Percentiles rank a stretch among this genome's conserved stretches.
Evolutionary conservation across 2,797 vertebrate species (phyloP).

Genomic region (Schizopygopsis pylzovi): DNA sequence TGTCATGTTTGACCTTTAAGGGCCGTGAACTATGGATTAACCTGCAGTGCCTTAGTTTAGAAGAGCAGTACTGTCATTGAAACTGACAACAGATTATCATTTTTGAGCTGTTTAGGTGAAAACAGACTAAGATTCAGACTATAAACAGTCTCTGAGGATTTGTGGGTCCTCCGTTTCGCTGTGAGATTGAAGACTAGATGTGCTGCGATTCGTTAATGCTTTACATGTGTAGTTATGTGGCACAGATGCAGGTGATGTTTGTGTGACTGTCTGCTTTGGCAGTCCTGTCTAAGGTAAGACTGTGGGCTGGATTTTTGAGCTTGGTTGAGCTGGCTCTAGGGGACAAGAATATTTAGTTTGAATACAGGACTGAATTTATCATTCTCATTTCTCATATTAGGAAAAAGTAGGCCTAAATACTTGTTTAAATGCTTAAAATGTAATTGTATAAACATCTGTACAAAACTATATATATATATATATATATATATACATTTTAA

Average conservation of each 20-base stretch:
- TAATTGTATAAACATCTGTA: too few relatives aligned
- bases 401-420: too few relatives aligned
- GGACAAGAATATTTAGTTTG: neutral
- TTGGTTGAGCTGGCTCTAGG: neutral
- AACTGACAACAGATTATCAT: slow-evolving; percentile 58
- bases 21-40: neutral
- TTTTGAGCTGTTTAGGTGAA: slow-evolving; percentile 63
- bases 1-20: slow-evolving; percentile 50
- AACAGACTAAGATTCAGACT: slow-evolving; percentile 66
- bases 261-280: neutral
- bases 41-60: neutral
- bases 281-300: neutral
- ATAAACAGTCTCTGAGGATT: slow-evolving; percentile 27
- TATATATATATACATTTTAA: too few relatives aligned
- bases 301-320: neutral
- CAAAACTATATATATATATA: neutral
- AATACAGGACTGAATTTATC: neutral
- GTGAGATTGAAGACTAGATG: neutral
- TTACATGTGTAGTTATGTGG: too few relatives aligned
- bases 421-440: too few relatives aligned
- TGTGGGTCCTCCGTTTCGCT: neutral
- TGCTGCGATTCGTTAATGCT: neutral
- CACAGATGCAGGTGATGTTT: neutral
- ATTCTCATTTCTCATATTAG: too few relatives aligned
- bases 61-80: slow-evolving; percentile 32